Evolutionary conservation across 2,113 vertebrate genomes (phyloP).

Genomic region (Xenotilapia flavipinnis): DNA sequence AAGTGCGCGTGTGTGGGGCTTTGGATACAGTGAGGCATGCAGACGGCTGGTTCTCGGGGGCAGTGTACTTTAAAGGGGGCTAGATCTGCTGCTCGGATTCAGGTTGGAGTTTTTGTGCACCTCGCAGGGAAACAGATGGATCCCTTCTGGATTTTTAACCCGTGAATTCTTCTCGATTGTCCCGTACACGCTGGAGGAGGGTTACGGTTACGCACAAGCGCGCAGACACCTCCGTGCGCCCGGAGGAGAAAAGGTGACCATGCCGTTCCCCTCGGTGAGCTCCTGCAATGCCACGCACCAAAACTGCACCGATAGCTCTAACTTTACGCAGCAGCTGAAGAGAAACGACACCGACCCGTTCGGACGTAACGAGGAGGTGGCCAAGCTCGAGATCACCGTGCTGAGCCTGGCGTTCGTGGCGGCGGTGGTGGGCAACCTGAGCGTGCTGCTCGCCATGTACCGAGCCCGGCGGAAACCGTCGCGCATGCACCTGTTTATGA

Average conservation of each 20-base stretch:
- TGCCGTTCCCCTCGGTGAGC: not conserved
- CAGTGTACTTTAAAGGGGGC: slow-evolving; percentile 28
- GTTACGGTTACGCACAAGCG: not conserved
- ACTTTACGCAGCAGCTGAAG: not conserved
- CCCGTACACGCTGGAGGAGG: not conserved
- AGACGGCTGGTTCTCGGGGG: not conserved
- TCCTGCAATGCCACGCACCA: slow-evolving; percentile 6
- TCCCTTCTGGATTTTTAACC: not conserved
- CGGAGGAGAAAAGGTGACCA: not conserved
- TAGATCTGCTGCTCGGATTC: not conserved
- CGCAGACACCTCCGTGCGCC: not conserved
- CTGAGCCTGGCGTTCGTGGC: slow-evolving; percentile 82
- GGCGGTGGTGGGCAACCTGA: slow-evolving; percentile 82
- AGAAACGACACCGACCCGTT: slow-evolving; percentile 68
- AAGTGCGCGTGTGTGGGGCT: not conserved
- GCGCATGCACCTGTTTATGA: slow-evolving; percentile 94
- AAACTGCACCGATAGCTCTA: slow-evolving; percentile 13
- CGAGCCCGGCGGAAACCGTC: slow-evolving; percentile 81
- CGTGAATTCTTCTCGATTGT: not conserved
- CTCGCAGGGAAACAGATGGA: not conserved
- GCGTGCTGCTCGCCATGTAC: slow-evolving; percentile 82
- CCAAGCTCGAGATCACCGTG: slow-evolving; percentile 85
- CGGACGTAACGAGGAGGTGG: slow-evolving; percentile 84
- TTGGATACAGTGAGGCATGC: not conserved
- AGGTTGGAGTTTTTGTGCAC: not conserved